A percentile compares a stretch with the other conserved stretches of the same genome.
Conservation (phyloP, 2,888 invertebrate species). For the Dermolepida albohirtum region DNA sequence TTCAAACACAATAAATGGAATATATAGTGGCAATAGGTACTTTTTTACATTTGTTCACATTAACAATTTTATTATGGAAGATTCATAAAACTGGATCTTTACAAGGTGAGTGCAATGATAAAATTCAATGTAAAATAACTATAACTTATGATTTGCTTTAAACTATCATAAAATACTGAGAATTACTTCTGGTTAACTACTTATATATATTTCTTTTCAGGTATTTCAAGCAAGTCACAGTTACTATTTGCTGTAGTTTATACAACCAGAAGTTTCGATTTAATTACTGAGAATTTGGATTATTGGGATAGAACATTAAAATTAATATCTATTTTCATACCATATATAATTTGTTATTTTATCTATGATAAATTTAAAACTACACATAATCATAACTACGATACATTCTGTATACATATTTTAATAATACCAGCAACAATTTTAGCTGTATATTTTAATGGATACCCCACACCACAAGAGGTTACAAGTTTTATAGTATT, state of each 20-base stretch:
- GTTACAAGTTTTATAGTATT: conserved; percentile 1
- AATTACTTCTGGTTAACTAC: no score
- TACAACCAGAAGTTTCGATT: not conserved
- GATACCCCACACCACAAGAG: not conserved
- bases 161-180: no score
- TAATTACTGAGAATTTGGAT: not conserved
- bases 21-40: no score
- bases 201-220: no score
- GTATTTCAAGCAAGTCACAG: conserved; percentile 10
- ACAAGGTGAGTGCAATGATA: no score
- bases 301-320: not conserved
- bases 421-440: not conserved
- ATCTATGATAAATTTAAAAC: conserved; percentile 5
- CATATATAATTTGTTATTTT: not conserved
- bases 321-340: not conserved
- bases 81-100: no score
- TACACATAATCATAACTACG: not conserved
- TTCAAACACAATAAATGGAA: no score
- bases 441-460: not conserved
- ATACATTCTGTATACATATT: conserved; percentile 4
- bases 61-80: no score
- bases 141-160: no score
- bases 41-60: no score
- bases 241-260: not conserved
- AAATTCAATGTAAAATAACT: not conserved